Conservation (phyloP, 2,797 vertebrate species). For the Scolopax rusticola region DNA sequence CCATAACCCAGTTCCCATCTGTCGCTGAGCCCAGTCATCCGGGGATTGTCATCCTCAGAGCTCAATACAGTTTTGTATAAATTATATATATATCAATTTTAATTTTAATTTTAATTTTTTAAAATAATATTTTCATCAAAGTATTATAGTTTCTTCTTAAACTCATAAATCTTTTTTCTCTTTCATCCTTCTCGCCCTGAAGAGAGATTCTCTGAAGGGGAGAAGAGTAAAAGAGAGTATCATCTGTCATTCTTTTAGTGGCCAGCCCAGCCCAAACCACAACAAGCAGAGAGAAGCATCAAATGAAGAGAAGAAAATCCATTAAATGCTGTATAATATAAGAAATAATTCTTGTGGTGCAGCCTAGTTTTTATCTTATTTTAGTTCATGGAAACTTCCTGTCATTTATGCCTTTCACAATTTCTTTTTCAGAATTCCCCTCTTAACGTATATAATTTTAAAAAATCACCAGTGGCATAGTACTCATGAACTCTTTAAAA, state of each 20-base stretch:
- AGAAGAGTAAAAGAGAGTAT: no score
- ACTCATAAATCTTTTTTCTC: no score
- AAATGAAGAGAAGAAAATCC: not conserved
- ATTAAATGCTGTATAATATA: not conserved
- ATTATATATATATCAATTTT: no score
- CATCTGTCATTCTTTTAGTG: no score
- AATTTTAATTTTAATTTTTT: no score
- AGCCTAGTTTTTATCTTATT: not conserved
- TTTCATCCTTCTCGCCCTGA: no score
- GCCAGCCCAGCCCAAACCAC: no score
- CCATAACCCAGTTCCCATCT: not conserved
- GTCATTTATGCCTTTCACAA: not conserved
- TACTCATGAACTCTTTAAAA: not conserved
- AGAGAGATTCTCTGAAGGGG: no score
- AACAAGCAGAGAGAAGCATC: not conserved
- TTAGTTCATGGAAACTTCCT: not conserved
- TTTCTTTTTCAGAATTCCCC: not conserved
- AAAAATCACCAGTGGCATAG: not conserved
- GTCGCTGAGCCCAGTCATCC: not conserved
- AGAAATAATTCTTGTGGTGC: not conserved
- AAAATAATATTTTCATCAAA: no score
- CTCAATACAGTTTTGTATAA: not conserved
- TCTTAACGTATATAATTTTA: not conserved
- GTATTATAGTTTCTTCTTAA: no score
- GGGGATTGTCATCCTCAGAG: not conserved